Percentiles rank a stretch among this genome's conserved stretches.
phyloP scores from a whole-genome alignment of 2,888 invertebrate genomes.

The Caenorhabditis angaria region DNA sequence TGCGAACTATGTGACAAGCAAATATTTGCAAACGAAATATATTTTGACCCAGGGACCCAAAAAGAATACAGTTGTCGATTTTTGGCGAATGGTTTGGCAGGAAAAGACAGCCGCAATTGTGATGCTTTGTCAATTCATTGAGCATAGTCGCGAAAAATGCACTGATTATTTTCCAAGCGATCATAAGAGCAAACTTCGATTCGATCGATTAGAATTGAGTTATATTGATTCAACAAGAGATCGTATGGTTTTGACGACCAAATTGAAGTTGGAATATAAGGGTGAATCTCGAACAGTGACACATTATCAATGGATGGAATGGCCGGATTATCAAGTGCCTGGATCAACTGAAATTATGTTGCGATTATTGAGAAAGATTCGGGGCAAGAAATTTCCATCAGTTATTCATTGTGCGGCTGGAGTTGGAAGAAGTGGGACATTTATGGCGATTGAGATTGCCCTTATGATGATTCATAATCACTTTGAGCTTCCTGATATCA shows the following conservation, averaged over 20 bases:
- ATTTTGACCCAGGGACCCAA: slow-evolving; percentile 49
- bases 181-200: slow-evolving; percentile 14
- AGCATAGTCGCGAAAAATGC: slow-evolving; percentile 41
- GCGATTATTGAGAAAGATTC: slow-evolving; percentile 28
- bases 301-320: slow-evolving; percentile 42
- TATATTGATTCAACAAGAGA: slow-evolving; percentile 26
- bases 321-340: slow-evolving; percentile 45
- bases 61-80: slow-evolving; percentile 35
- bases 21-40: slow-evolving; percentile 30
- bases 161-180: slow-evolving; percentile 41
- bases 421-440: slow-evolving; percentile 38
- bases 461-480: slow-evolving; percentile 21
- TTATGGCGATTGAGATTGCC: slow-evolving; percentile 38
- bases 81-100: slow-evolving; percentile 54
- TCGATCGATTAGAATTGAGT: slow-evolving; percentile 19
- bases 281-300: slow-evolving; percentile 26
- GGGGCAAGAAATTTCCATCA: slow-evolving; percentile 20
- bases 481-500: slow-evolving; percentile 26
- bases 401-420: slow-evolving; percentile 49
- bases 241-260: slow-evolving; percentile 25
- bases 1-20: slow-evolving; percentile 41
- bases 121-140: slow-evolving; percentile 44
- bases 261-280: slow-evolving; percentile 16
- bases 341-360: slow-evolving; percentile 38
- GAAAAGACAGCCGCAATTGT: slow-evolving; percentile 36